A percentile compares a stretch with the other conserved stretches of the same genome.
phyloP scores from a whole-genome alignment of 1,140 invertebrate genomes.

The Drosophila athabasca region DNA sequence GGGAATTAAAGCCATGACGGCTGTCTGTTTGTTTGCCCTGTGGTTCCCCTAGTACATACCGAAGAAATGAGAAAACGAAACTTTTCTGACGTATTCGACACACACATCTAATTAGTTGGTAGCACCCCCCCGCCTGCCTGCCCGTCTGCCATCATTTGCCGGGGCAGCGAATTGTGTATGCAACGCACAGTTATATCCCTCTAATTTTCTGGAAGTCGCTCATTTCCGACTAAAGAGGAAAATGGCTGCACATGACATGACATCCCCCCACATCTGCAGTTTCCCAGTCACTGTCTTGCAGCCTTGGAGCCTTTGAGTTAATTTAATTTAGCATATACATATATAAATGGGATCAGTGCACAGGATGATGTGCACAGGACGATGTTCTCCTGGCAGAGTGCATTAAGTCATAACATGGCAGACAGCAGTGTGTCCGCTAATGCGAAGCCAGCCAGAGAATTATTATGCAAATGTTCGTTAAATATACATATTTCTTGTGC shows the following conservation, averaged over 20 bases:
- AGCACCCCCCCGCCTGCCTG: no score
- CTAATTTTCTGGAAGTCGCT: constrained; percentile 31
- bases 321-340: constrained; percentile 32
- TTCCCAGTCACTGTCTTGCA: not conserved
- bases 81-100: constrained; percentile 21
- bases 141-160: not conserved
- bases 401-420: constrained; percentile 23
- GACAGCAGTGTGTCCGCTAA: constrained; percentile 1
- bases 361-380: not conserved
- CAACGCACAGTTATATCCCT: constrained; percentile 16
- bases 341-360: constrained; percentile 19
- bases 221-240: constrained; percentile 30
- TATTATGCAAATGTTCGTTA: constrained; percentile 20
- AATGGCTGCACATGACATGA: constrained; percentile 29
- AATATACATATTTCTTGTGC: constrained; percentile 14
- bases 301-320: constrained; percentile 15
- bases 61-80: not conserved
- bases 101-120: constrained; percentile 35
- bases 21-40: constrained; percentile 9
- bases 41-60: no score
- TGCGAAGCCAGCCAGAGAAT: constrained; percentile 3
- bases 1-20: constrained; percentile 22
- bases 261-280: not conserved
- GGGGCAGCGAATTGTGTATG: constrained; percentile 26
- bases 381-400: constrained; percentile 1